A percentile compares a stretch with the other conserved stretches of the same genome.
These are phyloP conservation scores for Sweltsa coloradensis DNA, from an alignment of 1,140 invertebrate genomes.

Conservation along the genomic window DNA sequence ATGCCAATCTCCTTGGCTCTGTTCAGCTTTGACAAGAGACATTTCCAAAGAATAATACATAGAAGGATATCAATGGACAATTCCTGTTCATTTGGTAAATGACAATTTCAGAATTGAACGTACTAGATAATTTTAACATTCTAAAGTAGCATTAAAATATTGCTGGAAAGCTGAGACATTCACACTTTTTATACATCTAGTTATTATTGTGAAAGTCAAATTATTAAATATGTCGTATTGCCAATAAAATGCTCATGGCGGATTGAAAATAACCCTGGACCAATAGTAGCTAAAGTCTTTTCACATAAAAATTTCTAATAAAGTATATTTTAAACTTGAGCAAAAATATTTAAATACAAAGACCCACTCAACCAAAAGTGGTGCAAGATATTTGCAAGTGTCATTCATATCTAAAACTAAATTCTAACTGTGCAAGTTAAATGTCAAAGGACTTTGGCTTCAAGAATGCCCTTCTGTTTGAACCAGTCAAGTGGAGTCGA, in stretches of 20 bases:
- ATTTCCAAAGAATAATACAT: too few species aligned
- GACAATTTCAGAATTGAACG: too few species aligned
- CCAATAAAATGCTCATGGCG: too few species aligned
- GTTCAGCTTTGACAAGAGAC: too few species aligned
- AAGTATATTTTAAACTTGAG: too few species aligned
- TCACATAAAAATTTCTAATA: neutral
- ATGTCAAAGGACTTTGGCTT: constrained; percentile 37
- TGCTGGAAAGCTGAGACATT: constrained; percentile 6
- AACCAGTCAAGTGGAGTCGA: constrained; percentile 21
- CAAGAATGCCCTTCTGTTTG: constrained; percentile 34
- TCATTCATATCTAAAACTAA: constrained; percentile 5
- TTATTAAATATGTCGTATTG: too few species aligned
- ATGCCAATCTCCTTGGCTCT: too few species aligned
- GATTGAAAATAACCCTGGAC: neutral
- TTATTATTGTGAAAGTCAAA: constrained; percentile 9
- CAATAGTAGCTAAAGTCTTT: neutral
- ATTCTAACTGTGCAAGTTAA: constrained; percentile 30
- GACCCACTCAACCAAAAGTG: constrained; percentile 3
- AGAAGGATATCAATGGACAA: too few species aligned
- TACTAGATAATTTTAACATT: constrained; percentile 2
- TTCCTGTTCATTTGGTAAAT: neutral
- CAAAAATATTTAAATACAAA: neutral
- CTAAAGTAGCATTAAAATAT: constrained; percentile 8
- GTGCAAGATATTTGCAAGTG: constrained; percentile 10
- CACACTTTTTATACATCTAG: constrained; percentile 13